Percentiles rank a stretch among this genome's conserved stretches.
Evolutionary conservation across 2,888 invertebrate species (phyloP).

Genomic region (Troides aeacus): DNA sequence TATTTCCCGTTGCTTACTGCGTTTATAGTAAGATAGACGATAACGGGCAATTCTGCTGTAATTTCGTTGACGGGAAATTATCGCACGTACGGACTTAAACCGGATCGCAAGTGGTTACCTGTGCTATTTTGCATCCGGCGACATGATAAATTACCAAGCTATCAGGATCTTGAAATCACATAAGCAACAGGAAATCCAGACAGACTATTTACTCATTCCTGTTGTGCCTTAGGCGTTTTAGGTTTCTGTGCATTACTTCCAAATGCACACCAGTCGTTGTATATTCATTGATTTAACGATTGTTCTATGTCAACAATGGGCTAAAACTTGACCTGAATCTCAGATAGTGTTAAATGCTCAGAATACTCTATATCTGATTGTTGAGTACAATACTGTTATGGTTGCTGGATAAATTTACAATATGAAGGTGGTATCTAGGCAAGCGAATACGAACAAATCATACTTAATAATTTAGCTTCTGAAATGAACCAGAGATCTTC

Average conservation of each 20-base stretch:
- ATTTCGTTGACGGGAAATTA: slow-evolving; percentile 57
- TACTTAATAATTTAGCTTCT: too few species aligned
- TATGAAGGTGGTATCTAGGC: too few species aligned
- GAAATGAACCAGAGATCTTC: too few species aligned
- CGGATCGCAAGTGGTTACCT: slow-evolving; percentile 36
- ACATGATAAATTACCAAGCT: slow-evolving; percentile 38
- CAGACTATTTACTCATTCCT: slow-evolving; percentile 29
- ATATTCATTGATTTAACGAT: neutral
- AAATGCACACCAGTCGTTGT: slow-evolving; percentile 15
- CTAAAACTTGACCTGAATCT: too few species aligned
- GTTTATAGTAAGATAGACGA: slow-evolving; percentile 32
- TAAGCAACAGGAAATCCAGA: slow-evolving; percentile 30
- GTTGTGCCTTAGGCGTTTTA: slow-evolving; percentile 15
- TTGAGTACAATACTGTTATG: too few species aligned
- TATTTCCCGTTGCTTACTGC: slow-evolving; percentile 16
- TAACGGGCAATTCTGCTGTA: slow-evolving; percentile 34
- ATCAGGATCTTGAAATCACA: slow-evolving; percentile 30
- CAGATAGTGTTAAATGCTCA: too few species aligned
- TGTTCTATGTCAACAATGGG: too few species aligned
- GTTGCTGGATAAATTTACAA: too few species aligned
- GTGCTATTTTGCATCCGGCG: slow-evolving; percentile 49
- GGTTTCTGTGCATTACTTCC: slow-evolving; percentile 26
- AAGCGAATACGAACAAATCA: too few species aligned
- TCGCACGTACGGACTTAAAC: slow-evolving; percentile 45
- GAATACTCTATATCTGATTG: too few species aligned